Conservation (phyloP, 2,113 vertebrate species). For the Leiothrix lutea region DNA sequence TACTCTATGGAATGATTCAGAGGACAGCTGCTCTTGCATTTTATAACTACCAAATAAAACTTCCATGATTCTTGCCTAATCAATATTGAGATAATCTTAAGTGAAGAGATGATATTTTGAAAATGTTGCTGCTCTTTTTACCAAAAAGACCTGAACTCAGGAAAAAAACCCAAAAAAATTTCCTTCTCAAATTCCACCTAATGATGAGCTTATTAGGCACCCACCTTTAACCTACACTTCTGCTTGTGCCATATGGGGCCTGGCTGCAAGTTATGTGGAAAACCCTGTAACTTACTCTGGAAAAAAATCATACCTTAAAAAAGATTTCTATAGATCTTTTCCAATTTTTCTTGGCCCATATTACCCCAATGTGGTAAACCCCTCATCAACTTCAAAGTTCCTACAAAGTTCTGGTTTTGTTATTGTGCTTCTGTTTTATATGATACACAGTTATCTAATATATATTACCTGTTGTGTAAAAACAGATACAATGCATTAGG, state of each 20-base stretch:
- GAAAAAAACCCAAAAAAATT: not conserved
- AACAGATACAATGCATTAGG: not conserved
- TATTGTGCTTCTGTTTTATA: not conserved
- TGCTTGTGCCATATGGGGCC: not conserved
- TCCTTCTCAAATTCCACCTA: not conserved
- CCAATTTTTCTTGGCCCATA: not conserved
- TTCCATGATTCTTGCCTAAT: not conserved
- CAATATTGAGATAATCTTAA: not conserved
- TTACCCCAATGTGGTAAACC: not conserved
- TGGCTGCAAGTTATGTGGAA: not conserved
- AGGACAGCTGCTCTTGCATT: not conserved
- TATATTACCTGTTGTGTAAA: not conserved
- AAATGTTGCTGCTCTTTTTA: not conserved
- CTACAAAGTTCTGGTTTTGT: not conserved
- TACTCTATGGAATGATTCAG: not conserved
- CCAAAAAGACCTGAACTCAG: not conserved
- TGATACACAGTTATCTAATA: not conserved
- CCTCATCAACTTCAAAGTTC: not conserved
- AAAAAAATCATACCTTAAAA: not conserved
- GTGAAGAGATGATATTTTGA: not conserved
- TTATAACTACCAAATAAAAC: not conserved
- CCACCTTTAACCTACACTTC: not conserved
- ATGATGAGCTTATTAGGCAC: not conserved
- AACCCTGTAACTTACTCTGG: not conserved
- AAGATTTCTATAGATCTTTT: not conserved